Base-by-base conservation (phyloP, 2,888 invertebrate species). In the Drosophila borborema region DNA sequence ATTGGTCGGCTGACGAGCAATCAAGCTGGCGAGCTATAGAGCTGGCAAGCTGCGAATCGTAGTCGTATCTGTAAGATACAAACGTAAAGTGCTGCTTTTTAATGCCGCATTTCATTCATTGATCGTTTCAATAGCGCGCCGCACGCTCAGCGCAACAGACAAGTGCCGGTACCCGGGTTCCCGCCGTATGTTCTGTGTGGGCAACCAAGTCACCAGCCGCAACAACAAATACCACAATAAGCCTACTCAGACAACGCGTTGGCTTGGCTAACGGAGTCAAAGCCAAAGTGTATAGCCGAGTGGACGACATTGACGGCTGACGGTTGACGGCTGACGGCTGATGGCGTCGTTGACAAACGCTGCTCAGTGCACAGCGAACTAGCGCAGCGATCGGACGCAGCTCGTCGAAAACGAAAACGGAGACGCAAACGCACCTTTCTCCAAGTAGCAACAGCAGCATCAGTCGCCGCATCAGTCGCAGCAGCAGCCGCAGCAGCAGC, bases 41-140 rank as follows among this genome's bases (percentile, higher is more conserved):
- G 64, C 56, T 59, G 54, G 63, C 60, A 43, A 58, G 70, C 66
- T 62, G 65, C 51, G 65, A 45, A 67, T 64, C 67, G 70, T 72
- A 73, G 69, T 78, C 73, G 85, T 85, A 83, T 87, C 78, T 77
- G 75, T 75, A 73, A 72, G 80, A 80, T 80, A 80, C 81, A 81
- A 73, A 67, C 81, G 80, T 81, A 81, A 81, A 78, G 68, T 81
- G 72, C 64, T 77, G 89, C 79, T 84, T 80, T 84, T 85, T 87
- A 89, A 91, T 83, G 88, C 90, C 79, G 82, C 90, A 89, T 85
- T 90, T 86, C 90, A 89, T 91, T 90, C 91, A 91, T 91, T 91
- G 91, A 91, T 91, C 90, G 90, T 83, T 87, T 83, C 89, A 91
- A 90, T 88, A 83, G 77, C 81, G 74, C 78, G 68, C 76, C 86